Evolutionary conservation across 1,140 invertebrate genomes (phyloP).

Genomic region (Anastrepha ludens): DNA sequence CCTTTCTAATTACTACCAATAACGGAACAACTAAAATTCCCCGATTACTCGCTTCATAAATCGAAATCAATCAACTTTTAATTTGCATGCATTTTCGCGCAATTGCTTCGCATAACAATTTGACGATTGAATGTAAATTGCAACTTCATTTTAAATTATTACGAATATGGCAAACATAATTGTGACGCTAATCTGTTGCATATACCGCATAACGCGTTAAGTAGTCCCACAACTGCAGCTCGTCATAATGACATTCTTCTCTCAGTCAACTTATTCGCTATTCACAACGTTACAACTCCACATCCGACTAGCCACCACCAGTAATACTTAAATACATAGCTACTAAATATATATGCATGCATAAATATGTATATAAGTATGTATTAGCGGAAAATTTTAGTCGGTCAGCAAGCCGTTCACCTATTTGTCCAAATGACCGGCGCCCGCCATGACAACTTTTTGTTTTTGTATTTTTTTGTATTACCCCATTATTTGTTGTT

Average conservation of each 20-base stretch:
- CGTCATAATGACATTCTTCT: slow-evolving; percentile 19
- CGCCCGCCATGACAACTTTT: neutral
- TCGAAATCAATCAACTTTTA: no score
- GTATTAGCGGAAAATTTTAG: neutral
- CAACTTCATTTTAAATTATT: neutral
- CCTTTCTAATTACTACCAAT: no score
- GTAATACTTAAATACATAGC: neutral
- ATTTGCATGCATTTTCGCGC: no score
- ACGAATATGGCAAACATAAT: neutral
- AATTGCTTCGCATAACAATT: no score
- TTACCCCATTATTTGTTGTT: neutral
- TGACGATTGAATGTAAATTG: neutral
- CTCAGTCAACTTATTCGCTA: neutral
- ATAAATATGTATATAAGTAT: neutral
- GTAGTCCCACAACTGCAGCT: slow-evolving; percentile 1
- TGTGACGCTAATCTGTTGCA: neutral
- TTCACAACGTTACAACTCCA: neutral
- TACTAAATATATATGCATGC: neutral
- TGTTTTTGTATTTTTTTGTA: neutral
- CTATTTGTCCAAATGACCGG: slow-evolving; percentile 13
- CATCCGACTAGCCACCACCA: neutral
- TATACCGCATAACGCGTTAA: neutral
- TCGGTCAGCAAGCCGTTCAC: slow-evolving; percentile 36
- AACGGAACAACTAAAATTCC: no score
- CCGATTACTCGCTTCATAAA: no score